phyloP scores from a whole-genome alignment of 2,797 vertebrate genomes.

The Clarias pachynema region DNA sequence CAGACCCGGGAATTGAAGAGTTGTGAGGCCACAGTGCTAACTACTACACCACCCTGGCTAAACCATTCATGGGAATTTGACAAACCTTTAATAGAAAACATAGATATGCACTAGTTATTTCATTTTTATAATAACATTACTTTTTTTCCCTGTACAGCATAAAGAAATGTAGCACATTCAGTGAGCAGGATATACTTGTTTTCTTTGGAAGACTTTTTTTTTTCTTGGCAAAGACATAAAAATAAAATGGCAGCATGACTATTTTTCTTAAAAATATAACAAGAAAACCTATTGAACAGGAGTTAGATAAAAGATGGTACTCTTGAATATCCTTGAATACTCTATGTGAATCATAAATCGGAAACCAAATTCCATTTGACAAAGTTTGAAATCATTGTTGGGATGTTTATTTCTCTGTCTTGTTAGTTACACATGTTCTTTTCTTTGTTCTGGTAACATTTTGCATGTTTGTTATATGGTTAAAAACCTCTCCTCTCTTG shows the following conservation, averaged over 20 bases:
- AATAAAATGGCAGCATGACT: background rate
- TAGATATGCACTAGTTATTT: too few relatives aligned
- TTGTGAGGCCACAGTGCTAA: too few relatives aligned
- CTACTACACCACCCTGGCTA: too few relatives aligned
- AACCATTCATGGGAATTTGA: too few relatives aligned
- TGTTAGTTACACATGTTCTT: background rate
- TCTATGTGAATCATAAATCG: background rate
- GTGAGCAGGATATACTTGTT: too few relatives aligned
- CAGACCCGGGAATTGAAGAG: too few relatives aligned
- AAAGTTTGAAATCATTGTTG: background rate
- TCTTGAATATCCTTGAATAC: background rate
- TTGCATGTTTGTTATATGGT: background rate
- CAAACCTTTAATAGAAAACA: too few relatives aligned
- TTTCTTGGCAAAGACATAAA: background rate
- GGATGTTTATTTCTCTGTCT: background rate
- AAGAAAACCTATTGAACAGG: background rate
- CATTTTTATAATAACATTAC: too few relatives aligned
- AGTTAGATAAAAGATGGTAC: too few relatives aligned
- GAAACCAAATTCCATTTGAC: background rate
- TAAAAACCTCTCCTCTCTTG: conserved; percentile 63
- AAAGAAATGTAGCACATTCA: too few relatives aligned
- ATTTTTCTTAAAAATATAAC: background rate
- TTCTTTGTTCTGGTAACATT: background rate
- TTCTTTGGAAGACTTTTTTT: background rate
- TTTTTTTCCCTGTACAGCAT: too few relatives aligned